Evolutionary conservation across 2,888 invertebrate genomes (phyloP), one percentile per base, ranked within the genome.

Genomic region (Operophtera brumata): DNA sequence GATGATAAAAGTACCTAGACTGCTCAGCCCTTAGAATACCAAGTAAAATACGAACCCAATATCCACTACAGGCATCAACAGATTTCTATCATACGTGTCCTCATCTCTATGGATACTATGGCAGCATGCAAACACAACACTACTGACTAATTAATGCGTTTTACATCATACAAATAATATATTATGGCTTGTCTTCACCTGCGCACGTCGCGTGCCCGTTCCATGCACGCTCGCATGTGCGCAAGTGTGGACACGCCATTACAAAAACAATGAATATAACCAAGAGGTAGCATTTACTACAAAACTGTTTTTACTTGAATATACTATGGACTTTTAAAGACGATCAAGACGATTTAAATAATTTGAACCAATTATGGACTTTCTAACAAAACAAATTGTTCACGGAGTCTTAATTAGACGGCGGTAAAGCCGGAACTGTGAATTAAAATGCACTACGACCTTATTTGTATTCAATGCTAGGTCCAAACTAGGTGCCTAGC

Each of bases 121-220:
- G 87, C 87, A 80, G 91, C 91, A 86, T 91, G 90, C 90, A 86
- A 84, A 85, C 77, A 82, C 4, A 83, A 74, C 67, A 78, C 82
- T 84, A 85, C 82, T 88, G 69, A 84, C 85, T 83, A 82, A 42
- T 8, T 26, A 26, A 73, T 65, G 57, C 53, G 57, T 56, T 62
- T 66, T 66, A 73, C 57, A 9, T 30, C 30, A 20, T 2, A 30
- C 7, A 30, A 61, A 14, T 6, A 14, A n/a, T 14, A 5, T 34
- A 36, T 13, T 43, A 34, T 20, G 28, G 46, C 37, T 9, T 37
- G 40, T 13, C 36, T 36, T 36, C 36, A 36, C 36, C 12, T 13
- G 6, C 5, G 13, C 13, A 13, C 36, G 34, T 4, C n/a, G 34
- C 11, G 34, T n/a, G 30, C 12, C 39, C 41, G 47, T 9, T 47